These are phyloP conservation scores for Drosophila pectinifera DNA, from an alignment of 1,140 invertebrate genomes.

Conservation along the genomic window DNA sequence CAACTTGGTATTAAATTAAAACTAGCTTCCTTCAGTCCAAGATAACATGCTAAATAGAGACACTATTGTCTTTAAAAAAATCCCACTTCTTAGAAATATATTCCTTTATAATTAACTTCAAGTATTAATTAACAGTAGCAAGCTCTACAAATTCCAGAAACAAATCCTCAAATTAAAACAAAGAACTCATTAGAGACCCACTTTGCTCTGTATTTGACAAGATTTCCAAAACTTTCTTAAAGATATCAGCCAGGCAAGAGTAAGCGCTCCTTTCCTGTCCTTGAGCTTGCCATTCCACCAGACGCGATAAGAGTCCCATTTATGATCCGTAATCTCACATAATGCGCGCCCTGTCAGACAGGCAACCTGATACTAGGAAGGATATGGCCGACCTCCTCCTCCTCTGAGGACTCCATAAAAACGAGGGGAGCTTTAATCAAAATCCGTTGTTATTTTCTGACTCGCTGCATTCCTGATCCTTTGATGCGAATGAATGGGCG, in stretches of 20 bases:
- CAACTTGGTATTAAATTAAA: background rate
- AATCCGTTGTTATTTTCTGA: conserved; percentile 86
- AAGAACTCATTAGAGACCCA: background rate
- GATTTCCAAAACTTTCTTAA: background rate
- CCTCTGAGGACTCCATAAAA: conserved; percentile 76
- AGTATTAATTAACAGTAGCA: background rate
- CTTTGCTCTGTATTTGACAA: conserved; percentile 1
- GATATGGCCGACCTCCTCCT: conserved; percentile 6
- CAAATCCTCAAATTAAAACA: conserved; percentile 1
- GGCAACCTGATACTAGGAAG: conserved; percentile 73
- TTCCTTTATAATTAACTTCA: background rate
- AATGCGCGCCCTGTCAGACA: conserved; percentile 67
- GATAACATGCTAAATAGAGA: too few species aligned
- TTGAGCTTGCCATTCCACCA: conserved; percentile 19
- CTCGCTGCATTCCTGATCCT: conserved; percentile 85
- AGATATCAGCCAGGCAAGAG: conserved; percentile 4
- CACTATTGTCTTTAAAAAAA: background rate
- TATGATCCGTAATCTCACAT: conserved; percentile 85
- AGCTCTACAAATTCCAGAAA: background rate
- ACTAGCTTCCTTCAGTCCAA: too few species aligned
- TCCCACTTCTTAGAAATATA: background rate
- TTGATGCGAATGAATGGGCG: conserved; percentile 84
- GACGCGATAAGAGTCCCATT: conserved; percentile 83
- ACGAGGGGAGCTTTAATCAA: conserved; percentile 84
- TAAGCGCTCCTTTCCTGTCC: background rate